Evolutionary conservation across 2,113 vertebrate genomes (phyloP).

Genomic region (Bubo scandiacus): DNA sequence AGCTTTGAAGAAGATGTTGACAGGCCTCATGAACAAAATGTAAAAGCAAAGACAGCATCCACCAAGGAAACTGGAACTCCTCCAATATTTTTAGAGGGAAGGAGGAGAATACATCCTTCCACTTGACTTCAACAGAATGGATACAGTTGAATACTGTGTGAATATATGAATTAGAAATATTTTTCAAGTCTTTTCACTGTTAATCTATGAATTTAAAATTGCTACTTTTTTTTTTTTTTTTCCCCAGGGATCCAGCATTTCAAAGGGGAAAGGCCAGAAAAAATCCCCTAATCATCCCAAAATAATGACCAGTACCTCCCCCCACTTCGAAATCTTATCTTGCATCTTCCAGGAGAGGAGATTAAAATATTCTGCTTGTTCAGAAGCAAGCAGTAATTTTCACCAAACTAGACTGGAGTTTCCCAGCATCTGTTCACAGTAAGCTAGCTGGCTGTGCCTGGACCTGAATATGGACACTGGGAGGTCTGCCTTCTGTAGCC

Average conservation of each 20-base stretch:
- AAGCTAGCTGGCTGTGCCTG: not conserved
- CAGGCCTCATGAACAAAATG: not conserved
- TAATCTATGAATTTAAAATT: not conserved
- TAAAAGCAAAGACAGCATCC: constrained; percentile 13
- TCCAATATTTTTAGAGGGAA: constrained; percentile 18
- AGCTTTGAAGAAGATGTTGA: constrained; percentile 16
- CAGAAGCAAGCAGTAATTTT: not conserved
- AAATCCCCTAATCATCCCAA: not conserved
- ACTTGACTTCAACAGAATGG: constrained; percentile 16
- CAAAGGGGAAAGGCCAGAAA: not conserved
- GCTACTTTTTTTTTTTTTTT: not conserved
- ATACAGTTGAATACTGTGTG: not conserved
- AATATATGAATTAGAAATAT: not conserved
- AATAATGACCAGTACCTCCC: not conserved
- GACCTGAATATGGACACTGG: not conserved
- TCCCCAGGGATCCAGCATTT: not conserved
- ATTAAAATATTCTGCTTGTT: not conserved
- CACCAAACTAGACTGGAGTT: not conserved
- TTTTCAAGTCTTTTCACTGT: not conserved
- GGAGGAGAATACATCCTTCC: constrained; percentile 8
- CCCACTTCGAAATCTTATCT: not conserved
- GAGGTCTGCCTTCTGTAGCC: not conserved
- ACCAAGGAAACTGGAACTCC: not conserved
- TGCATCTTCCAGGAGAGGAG: not conserved
- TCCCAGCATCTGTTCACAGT: not conserved